Evolutionary conservation across 2,888 invertebrate genomes (phyloP).

Genomic region (Lasioglossum morio): DNA sequence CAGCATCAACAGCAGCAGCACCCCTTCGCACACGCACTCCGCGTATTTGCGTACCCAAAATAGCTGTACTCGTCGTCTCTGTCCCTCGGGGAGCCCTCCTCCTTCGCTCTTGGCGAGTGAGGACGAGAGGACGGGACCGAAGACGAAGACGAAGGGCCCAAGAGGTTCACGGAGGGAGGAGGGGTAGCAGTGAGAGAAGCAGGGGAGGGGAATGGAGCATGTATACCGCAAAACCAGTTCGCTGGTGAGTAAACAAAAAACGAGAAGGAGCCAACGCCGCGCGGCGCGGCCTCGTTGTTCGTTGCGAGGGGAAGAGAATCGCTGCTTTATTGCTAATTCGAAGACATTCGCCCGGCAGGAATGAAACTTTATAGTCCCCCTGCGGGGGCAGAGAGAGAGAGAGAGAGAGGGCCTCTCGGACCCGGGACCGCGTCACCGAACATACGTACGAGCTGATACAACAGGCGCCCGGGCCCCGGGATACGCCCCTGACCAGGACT

Average conservation of each 20-base stretch:
- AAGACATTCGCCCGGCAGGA: constrained; percentile 81
- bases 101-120: constrained; percentile 12
- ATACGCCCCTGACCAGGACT: constrained; percentile 63
- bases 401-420: neutral
- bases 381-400: constrained; percentile 69
- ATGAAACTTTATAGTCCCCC: constrained; percentile 82
- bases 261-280: constrained; percentile 79
- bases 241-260: constrained; percentile 84
- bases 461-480: constrained; percentile 45
- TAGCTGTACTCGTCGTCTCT: constrained; percentile 62
- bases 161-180: constrained; percentile 26
- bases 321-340: constrained; percentile 84
- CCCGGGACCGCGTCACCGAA: constrained; percentile 52
- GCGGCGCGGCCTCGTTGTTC: constrained; percentile 79
- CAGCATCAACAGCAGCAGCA: constrained; percentile 50
- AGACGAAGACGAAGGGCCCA: constrained; percentile 52
- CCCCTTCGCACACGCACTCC: constrained; percentile 58
- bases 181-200: constrained; percentile 38
- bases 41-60: constrained; percentile 75
- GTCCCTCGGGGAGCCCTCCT: constrained; percentile 35
- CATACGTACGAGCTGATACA: constrained; percentile 63
- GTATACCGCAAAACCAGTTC: constrained; percentile 84
- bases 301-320: constrained; percentile 74
- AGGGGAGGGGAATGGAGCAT: constrained; percentile 66
- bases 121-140: constrained; percentile 46